Base-by-base conservation (phyloP, 64 coral and sea anemone genomes). In the Montipora cactus region DNA sequence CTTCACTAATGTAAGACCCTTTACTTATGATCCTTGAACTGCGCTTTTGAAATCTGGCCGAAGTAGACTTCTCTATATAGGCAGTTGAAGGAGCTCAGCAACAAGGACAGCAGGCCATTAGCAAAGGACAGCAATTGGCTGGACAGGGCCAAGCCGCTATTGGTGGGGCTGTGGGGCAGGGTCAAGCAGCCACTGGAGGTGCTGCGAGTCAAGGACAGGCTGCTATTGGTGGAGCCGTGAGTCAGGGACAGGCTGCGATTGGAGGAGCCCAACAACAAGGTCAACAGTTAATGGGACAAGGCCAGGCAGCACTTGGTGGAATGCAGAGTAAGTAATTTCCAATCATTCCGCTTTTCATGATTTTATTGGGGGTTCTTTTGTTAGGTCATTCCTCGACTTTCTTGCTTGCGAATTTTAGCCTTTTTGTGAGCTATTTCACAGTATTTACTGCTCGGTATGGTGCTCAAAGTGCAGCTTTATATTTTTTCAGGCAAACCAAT, bases 281-380 rank as follows among this genome's bases (percentile, higher is more conserved):
- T 53, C 84, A 81, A 19, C 79, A 73, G n/a, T 50, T 95, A 75
- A 8, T 95, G 16, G 88, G 88, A 12, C 87, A 95, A 88, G 94
- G 95, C 2, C 90, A 92, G 89, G 95, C 90, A 5, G 75, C 88
- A 80, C 70, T 96, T 79, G 75, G 95, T 18, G 90, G 95, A 64
- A 47, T 93, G 14, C 90, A 93, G 61, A 84, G 81, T 84, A 68
- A 84, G 81, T 44, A 1, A 18, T 47, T 37, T n/a, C 15, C 44
- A 8, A 0, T 3, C 9, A 14, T 16, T 64, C 14, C 9, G 11
- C 9, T 64, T 64, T 64, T 64, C 61, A 3, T 64, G 61, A 16
- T 3, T 12, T 64, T 0, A 64, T 14, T 14, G 61, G 8, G 61
- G 3, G 13, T 14, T 11, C 4, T 64, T 64, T 12, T 57, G 11